Evolutionary conservation across 2,797 vertebrate species (phyloP).

Genomic region (Cossypha polioptera): DNA sequence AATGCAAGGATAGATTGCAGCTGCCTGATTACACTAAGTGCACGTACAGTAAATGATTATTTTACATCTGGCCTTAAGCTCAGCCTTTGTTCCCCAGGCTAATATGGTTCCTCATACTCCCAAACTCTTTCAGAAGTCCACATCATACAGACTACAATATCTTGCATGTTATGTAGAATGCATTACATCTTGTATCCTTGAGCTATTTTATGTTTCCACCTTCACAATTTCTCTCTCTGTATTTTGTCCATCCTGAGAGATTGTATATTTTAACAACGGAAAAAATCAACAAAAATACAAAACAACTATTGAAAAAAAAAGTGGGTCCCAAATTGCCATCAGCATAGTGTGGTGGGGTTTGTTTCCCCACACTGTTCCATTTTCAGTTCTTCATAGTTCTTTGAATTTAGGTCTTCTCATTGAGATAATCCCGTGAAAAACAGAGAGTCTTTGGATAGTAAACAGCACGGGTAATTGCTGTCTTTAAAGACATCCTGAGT

Average conservation of each 20-base stretch:
- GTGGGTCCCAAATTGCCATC: not conserved
- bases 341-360: not conserved
- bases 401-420: not conserved
- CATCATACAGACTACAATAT: not conserved
- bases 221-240: not conserved
- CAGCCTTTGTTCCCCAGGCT: not conserved
- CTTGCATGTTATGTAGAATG: not conserved
- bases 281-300: not conserved
- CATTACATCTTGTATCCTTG: not conserved
- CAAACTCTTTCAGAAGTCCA: not conserved
- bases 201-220: not conserved
- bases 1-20: not conserved
- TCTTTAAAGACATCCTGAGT: not conserved
- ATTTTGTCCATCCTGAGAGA: not conserved
- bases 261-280: not conserved
- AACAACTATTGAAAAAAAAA: not conserved
- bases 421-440: not conserved
- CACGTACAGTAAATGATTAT: not conserved
- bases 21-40: not conserved
- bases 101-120: not conserved
- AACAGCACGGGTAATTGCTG: not conserved
- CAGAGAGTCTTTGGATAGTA: not conserved
- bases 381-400: not conserved
- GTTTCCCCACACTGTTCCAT: not conserved
- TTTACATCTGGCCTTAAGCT: not conserved